phyloP scores from a whole-genome alignment of 2,888 invertebrate species.

The Phoronis australis region DNA sequence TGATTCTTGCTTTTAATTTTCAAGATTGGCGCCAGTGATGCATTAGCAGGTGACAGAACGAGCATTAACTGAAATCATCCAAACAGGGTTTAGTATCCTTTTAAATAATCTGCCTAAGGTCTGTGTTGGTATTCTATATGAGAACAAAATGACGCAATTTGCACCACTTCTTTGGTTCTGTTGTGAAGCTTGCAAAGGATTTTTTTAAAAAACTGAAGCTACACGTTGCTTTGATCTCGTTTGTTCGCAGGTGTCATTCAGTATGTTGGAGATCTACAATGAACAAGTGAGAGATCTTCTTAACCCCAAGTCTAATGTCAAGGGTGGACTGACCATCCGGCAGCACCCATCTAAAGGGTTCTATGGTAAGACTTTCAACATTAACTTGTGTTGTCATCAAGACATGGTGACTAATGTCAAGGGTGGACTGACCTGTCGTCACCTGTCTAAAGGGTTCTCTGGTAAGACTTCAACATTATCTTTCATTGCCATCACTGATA shows the following conservation, averaged over 20 bases:
- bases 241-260: conserved; percentile 43
- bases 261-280: conserved; percentile 51
- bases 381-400: conserved; percentile 44
- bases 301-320: conserved; percentile 30
- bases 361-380: conserved; percentile 30
- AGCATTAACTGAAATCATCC: too few relatives aligned
- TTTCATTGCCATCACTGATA: conserved; percentile 46
- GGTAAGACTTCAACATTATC: conserved; percentile 28
- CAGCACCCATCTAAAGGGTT: conserved; percentile 44
- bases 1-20: too few relatives aligned
- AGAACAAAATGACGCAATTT: too few relatives aligned
- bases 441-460: conserved; percentile 42
- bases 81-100: too few relatives aligned
- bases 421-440: conserved; percentile 43
- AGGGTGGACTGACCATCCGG: conserved; percentile 45
- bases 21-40: too few relatives aligned
- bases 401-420: conserved; percentile 35
- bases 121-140: too few relatives aligned
- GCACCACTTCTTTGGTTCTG: too few relatives aligned
- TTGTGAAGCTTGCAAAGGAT: too few relatives aligned
- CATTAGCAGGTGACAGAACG: too few relatives aligned
- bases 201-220: too few relatives aligned
- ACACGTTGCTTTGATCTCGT: too few relatives aligned
- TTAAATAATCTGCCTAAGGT: too few relatives aligned
- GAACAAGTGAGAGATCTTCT: conserved; percentile 49